Base-by-base conservation (phyloP, 1,140 invertebrate genomes). In the Drosophila pachea region DNA sequence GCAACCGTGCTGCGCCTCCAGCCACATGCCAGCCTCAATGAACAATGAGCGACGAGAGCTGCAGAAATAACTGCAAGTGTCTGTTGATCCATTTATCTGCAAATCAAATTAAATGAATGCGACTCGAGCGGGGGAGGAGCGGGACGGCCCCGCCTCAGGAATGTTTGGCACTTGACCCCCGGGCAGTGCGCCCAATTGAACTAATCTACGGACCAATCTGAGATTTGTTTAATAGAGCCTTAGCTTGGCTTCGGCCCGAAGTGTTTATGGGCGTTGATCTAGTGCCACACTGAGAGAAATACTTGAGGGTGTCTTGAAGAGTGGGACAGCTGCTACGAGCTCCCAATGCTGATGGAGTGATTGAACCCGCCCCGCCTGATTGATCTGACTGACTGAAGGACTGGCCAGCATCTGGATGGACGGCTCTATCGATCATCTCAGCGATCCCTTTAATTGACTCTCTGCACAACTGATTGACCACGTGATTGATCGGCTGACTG, bases 21-120 rank as follows among this genome's bases (percentile, higher is more conserved):
- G 16, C 49, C 40, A 53, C 29, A 43, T 63, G 60, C 53, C 49
- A 42, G 9, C 59, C 12, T 14, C 40, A 43, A 42, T 42, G 40
- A 49, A 12, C 52, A 56, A 40, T 48, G 43, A 47, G 33, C 42
- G 22, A 14, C 22, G 38, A 36, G 8, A 8, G 14, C 16, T 29
- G 14, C 14, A 9, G 33, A 31, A 52, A 49, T 48, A 49, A 36
- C 36, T 66, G 56, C 55, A 59, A 52, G 54, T 69, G 67, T 65
- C 67, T 38, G 35, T 36, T 33, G 53, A 52, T 36, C 47, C 61
- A 65, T 65, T 67, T 61, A 60, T n/a, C 64, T 45, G n/a, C 32
- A 32, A 52, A 67, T 60, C 61, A 65, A 58, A 43, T 54, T 65
- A 58, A 69, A 69, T 69, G 52, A 32, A 69, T 58, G 56, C 52